Evolutionary conservation across 2,888 invertebrate species (phyloP), one percentile per base, ranked within the genome.

Genomic region (Lithophane socia): DNA sequence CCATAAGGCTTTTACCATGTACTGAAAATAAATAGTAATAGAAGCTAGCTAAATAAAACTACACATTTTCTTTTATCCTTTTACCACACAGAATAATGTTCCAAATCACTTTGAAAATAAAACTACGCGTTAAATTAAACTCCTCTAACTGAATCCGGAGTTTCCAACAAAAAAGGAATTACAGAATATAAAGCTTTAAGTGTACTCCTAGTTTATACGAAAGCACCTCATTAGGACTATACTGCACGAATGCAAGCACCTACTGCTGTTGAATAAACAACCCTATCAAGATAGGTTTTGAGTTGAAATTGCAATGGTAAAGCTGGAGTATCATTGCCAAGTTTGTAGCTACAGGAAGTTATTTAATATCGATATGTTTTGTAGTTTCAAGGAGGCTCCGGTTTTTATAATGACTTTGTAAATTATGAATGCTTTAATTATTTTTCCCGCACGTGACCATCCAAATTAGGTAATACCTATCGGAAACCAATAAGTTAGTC

Each of bases 161-260:
- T 71, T 82, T 49, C 29, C 71, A 80, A 90, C 90, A 88, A 88
- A 89, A 89, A 90, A 82, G 82, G 77, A 87, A 87, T 87, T 86
- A 90, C 84, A 82, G 75, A 84, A 82, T 79, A 88, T 87, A 89
- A 84, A 83, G 86, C 82, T 65, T 70, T 49, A 80, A 90, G 87
- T 83, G 87, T 84, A 78, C 85, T 85, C 66, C 75, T 82, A 84
- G 72, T 84, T 82, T 86, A 87, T 82, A 83, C 82, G 75, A 86
- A 89, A 90, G 90, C 84, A 87, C 90, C 90, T 90, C 90, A 90
- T 90, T 90, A 90, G 82, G 70, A 83, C 73, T 73, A 85, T 75
- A 79, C 83, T 66, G 68, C 76, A 73, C 49, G 65, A 78, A 82
- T 79, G 85, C 86, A 75, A 69, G 60, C 29, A 60, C 24, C 12